phyloP scores from a whole-genome alignment of 2,888 invertebrate species.

The Bugula neritina region DNA sequence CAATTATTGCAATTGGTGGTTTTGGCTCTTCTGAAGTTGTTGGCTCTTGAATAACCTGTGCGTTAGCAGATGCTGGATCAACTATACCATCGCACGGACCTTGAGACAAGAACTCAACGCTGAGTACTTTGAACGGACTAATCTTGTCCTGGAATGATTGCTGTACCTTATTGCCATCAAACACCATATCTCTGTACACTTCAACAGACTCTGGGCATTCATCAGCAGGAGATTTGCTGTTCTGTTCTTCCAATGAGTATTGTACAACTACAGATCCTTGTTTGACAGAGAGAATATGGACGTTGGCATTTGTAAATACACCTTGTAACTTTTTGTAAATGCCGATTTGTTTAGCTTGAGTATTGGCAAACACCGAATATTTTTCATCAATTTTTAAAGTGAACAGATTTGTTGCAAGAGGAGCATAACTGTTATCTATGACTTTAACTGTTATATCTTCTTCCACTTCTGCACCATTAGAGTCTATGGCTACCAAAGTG shows the following conservation, averaged over 20 bases:
- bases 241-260: neutral
- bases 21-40: neutral
- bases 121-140: neutral
- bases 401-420: neutral
- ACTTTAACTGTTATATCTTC: neutral
- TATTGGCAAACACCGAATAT: constrained; percentile 4
- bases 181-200: neutral
- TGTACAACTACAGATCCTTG: neutral
- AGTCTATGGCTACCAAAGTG: neutral
- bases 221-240: neutral
- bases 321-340: neutral
- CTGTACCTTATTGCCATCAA: neutral
- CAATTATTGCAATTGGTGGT: neutral
- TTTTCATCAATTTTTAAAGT: neutral
- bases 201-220: neutral
- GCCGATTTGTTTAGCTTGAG: neutral
- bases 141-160: neutral
- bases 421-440: neutral
- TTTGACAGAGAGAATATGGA: neutral
- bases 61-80: neutral
- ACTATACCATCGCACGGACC: neutral
- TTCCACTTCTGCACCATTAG: neutral
- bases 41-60: neutral
- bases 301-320: neutral
- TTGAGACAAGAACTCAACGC: neutral